Conservation (phyloP, 2,888 invertebrate genomes). For the Zootermopsis nevadensis region DNA sequence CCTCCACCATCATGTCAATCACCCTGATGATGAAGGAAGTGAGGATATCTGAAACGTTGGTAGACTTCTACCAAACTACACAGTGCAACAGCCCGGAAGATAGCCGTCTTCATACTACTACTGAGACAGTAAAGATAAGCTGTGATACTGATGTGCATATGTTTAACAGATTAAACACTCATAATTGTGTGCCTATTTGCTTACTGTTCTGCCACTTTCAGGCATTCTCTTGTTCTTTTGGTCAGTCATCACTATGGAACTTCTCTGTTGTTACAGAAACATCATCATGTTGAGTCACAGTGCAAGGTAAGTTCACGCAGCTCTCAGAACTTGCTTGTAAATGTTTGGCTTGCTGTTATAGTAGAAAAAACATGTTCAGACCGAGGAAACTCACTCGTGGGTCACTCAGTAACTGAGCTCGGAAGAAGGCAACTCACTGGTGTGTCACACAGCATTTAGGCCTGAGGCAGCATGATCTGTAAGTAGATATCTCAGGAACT, state of each 20-base stretch:
- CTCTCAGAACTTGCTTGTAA: not conserved
- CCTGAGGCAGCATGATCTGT: not conserved
- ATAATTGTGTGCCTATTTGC: too few relatives aligned
- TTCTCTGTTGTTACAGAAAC: conserved; percentile 76
- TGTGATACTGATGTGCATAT: too few relatives aligned
- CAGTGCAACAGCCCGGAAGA: too few relatives aligned
- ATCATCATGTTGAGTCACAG: conserved; percentile 84
- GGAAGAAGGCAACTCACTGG: not conserved
- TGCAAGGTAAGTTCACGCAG: conserved; percentile 73
- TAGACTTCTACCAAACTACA: too few relatives aligned
- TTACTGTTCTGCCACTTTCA: conserved; percentile 25
- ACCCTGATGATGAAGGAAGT: too few relatives aligned
- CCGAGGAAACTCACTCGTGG: not conserved
- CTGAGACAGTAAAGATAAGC: too few relatives aligned
- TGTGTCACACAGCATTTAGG: not conserved
- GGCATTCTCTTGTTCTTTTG: conserved; percentile 6
- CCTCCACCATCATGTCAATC: too few relatives aligned
- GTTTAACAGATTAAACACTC: too few relatives aligned
- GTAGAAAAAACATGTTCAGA: not conserved
- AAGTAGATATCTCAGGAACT: not conserved
- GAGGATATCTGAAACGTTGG: too few relatives aligned
- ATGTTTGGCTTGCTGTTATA: not conserved
- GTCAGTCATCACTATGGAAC: conserved; percentile 43
- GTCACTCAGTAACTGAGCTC: not conserved
- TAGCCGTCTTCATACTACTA: too few relatives aligned